Conservation (phyloP, 2,113 vertebrate genomes). For the Nanorana parkeri region DNA sequence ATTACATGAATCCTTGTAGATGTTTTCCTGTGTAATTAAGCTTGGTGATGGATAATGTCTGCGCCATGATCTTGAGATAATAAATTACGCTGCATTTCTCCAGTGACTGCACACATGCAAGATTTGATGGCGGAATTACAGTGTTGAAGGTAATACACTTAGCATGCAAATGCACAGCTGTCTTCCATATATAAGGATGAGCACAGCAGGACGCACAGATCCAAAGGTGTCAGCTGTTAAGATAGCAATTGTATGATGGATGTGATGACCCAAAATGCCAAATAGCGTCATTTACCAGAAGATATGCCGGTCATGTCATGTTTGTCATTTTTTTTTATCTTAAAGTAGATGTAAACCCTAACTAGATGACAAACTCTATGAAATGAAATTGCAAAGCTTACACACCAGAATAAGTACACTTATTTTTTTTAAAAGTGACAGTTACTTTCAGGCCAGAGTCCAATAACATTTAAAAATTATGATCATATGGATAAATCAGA, state of each 20-base stretch:
- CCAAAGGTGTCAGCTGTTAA: background rate
- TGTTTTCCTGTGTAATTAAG: background rate
- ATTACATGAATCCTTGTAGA: background rate
- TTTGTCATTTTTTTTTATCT: no score
- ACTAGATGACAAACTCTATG: no score
- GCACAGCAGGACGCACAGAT: background rate
- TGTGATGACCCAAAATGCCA: background rate
- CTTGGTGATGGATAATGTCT: slow-evolving; percentile 8
- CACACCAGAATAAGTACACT: no score
- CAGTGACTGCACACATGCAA: background rate
- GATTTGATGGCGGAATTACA: slow-evolving; percentile 1
- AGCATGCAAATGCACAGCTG: slow-evolving; percentile 40
- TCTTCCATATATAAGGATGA: background rate
- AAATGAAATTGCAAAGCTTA: no score
- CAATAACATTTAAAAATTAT: no score
- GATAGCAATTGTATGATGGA: slow-evolving; percentile 3
- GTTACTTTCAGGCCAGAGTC: no score
- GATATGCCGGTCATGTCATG: background rate
- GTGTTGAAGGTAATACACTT: slow-evolving; percentile 18
- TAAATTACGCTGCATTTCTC: slow-evolving; percentile 13
- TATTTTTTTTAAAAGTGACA: no score
- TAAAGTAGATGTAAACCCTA: no score
- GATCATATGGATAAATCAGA: no score
- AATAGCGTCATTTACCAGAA: background rate
- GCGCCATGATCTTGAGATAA: background rate